These are phyloP conservation scores for Drosophila simulans DNA, from an alignment of 1,140 invertebrate species.

Conservation along the genomic window DNA sequence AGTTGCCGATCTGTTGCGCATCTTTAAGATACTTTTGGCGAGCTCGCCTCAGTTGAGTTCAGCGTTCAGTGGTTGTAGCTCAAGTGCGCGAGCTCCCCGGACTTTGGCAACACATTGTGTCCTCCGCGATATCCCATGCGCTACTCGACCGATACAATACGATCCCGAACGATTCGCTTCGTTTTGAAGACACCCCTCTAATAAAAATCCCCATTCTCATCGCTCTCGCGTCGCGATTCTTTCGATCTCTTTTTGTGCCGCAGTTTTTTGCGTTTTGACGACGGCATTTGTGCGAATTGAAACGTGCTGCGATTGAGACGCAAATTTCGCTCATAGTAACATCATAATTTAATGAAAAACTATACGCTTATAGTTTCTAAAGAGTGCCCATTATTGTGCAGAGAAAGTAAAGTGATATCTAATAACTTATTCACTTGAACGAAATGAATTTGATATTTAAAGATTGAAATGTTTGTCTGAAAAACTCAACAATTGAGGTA, in stretches of 20 bases:
- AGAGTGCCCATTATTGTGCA: constrained; percentile 2
- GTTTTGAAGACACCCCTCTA: neutral
- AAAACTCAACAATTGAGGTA: neutral
- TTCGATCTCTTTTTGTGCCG: constrained; percentile 19
- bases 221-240: constrained; percentile 36
- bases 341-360: neutral
- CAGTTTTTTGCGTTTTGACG: constrained; percentile 47
- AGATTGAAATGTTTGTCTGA: neutral
- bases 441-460: neutral
- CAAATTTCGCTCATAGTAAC: neutral
- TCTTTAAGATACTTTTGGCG: constrained; percentile 73
- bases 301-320: neutral
- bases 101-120: constrained; percentile 21
- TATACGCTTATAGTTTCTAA: neutral
- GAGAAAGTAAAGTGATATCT: constrained; percentile 4
- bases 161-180: neutral
- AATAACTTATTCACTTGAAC: neutral
- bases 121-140: constrained; percentile 30
- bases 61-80: constrained; percentile 79
- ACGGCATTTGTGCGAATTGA: constrained; percentile 53
- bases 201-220: neutral
- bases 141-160: constrained; percentile 1
- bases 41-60: constrained; percentile 67
- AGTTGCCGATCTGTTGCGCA: constrained; percentile 67
- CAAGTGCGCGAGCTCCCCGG: constrained; percentile 76